Percentiles rank a stretch among this genome's conserved stretches.
These are phyloP conservation scores for Stylophora pistillata DNA, from an alignment of 64 coral and sea anemone species.

Conservation along the genomic window DNA sequence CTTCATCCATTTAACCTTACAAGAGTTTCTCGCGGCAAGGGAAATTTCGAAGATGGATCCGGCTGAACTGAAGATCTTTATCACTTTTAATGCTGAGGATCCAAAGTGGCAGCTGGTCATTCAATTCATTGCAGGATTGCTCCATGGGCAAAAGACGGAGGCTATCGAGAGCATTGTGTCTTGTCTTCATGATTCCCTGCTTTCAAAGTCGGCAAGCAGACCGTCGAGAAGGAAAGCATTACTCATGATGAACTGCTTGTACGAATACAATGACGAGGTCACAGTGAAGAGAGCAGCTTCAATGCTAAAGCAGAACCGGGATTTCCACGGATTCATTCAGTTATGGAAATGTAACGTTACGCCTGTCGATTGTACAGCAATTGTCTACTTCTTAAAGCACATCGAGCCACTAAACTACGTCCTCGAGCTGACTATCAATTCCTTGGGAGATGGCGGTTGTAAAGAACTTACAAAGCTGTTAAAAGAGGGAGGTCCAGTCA, in stretches of 20 bases:
- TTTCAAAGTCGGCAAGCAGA: neutral
- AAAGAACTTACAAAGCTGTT: constrained; percentile 12
- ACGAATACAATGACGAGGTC: constrained; percentile 5
- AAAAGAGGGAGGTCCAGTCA: neutral
- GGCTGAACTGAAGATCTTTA: neutral
- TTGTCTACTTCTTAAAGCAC: constrained; percentile 25
- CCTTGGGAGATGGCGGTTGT: neutral
- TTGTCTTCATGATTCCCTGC: neutral
- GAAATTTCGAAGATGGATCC: constrained; percentile 19
- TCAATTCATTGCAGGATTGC: constrained; percentile 35
- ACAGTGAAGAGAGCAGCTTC: neutral
- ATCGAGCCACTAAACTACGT: neutral
- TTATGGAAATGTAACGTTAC: neutral
- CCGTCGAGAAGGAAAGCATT: neutral
- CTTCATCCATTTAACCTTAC: constrained; percentile 42
- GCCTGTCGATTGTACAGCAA: constrained; percentile 37
- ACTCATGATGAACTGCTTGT: constrained; percentile 45
- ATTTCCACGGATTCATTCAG: neutral
- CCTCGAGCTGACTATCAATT: neutral
- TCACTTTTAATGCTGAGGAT: neutral
- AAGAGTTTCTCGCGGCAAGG: constrained; percentile 51
- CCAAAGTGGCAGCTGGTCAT: constrained; percentile 31
- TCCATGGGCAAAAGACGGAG: neutral
- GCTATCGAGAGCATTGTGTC: neutral
- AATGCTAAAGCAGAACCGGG: constrained; percentile 1